Conservation (phyloP, 2,113 vertebrate species). For the Xiphophorus hellerii region DNA sequence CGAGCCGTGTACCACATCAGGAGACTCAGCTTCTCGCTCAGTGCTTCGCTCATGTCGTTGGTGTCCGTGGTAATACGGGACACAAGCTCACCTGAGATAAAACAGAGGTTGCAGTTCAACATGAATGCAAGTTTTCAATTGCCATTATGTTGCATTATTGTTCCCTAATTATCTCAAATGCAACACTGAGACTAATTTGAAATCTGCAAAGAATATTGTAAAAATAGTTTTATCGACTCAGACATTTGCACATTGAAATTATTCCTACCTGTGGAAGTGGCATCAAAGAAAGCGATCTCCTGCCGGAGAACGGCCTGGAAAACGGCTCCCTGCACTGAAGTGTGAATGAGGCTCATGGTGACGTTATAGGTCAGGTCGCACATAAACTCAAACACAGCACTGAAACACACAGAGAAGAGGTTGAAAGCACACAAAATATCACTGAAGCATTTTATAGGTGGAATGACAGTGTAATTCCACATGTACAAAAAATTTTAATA, state of each 20-base stretch:
- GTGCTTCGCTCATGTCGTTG: constrained; percentile 79
- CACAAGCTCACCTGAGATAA: constrained; percentile 78
- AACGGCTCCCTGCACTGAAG: constrained; percentile 74
- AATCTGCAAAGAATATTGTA: not conserved
- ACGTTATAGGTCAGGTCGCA: constrained; percentile 80
- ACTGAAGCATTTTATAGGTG: not conserved
- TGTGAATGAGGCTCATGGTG: constrained; percentile 82
- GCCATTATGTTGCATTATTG: not conserved
- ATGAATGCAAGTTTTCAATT: not conserved
- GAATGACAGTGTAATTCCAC: not conserved
- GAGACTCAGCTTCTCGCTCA: constrained; percentile 80
- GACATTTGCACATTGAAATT: not conserved
- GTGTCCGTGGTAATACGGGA: constrained; percentile 83
- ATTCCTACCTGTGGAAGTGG: constrained; percentile 62
- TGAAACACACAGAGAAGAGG: constrained; percentile 38
- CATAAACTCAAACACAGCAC: constrained; percentile 79
- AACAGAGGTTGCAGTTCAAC: not conserved
- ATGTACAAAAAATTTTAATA: too few relatives aligned
- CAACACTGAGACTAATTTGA: not conserved
- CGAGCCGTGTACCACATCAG: constrained; percentile 82
- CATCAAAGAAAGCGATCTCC: constrained; percentile 81
- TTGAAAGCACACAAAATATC: not conserved
- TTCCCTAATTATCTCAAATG: not conserved
- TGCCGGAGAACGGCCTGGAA: constrained; percentile 81
- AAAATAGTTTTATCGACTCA: not conserved